Evolutionary conservation across 2,113 vertebrate species (phyloP).

Genomic region (Rhinoptilus africanus): DNA sequence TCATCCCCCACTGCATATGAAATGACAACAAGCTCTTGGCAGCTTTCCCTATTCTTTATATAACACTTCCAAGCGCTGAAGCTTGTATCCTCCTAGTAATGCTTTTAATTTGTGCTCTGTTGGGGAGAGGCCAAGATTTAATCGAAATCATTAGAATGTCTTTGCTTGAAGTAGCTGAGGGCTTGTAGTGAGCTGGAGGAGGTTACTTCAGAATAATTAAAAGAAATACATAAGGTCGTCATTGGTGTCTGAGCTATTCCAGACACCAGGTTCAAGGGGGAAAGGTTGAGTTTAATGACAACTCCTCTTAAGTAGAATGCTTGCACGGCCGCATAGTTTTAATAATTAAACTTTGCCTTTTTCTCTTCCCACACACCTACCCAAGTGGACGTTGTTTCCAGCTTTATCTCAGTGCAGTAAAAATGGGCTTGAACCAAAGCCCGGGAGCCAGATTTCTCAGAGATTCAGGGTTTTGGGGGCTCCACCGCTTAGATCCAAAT

Average conservation of each 20-base stretch:
- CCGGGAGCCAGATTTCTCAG: not conserved
- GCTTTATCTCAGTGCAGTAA: not conserved
- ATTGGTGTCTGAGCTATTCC: constrained; percentile 65
- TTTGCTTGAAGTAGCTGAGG: constrained; percentile 81
- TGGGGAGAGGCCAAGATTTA: constrained; percentile 86
- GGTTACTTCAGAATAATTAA: constrained; percentile 77
- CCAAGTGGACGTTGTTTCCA: constrained; percentile 17
- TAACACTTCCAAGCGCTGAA: constrained; percentile 77
- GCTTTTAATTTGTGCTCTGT: constrained; percentile 81
- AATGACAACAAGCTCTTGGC: constrained; percentile 78
- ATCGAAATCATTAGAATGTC: constrained; percentile 83
- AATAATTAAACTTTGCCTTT: constrained; percentile 63
- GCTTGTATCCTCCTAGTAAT: constrained; percentile 79
- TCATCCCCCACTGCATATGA: constrained; percentile 48
- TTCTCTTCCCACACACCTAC: constrained; percentile 60
- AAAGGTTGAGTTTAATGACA: constrained; percentile 71
- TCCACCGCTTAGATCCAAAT: not conserved
- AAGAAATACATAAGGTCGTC: constrained; percentile 72
- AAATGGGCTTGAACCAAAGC: not conserved
- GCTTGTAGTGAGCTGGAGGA: constrained; percentile 65
- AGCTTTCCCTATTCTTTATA: constrained; percentile 73
- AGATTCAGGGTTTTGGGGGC: not conserved
- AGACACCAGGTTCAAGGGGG: constrained; percentile 64
- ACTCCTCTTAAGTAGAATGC: constrained; percentile 65
- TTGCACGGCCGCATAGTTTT: constrained; percentile 58